Conservation (phyloP, 2,797 vertebrate species). For the Chloroceryle inda region DNA sequence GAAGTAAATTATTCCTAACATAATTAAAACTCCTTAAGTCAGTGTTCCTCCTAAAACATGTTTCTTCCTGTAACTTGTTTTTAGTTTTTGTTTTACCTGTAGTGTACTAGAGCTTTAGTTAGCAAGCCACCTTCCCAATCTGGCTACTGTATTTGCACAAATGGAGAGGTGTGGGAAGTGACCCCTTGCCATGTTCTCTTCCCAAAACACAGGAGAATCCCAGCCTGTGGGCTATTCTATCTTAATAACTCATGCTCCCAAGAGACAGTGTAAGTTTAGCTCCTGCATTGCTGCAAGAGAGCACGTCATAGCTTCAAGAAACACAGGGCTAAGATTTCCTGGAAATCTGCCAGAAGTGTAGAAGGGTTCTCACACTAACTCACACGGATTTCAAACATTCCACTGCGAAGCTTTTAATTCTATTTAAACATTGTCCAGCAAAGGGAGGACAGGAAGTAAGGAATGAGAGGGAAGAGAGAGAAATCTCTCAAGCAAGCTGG, state of each 20-base stretch:
- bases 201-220: neutral
- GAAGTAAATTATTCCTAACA: neutral
- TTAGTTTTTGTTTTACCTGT: neutral
- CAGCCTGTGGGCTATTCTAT: neutral
- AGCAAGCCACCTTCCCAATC: neutral
- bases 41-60: neutral
- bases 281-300: neutral
- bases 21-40: neutral
- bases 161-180: fast-evolving
- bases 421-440: neutral
- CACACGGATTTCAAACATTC: slow-evolving; percentile 2
- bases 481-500: neutral
- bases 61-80: neutral
- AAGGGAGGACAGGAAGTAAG: neutral
- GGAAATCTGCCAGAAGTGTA: slow-evolving; percentile 6
- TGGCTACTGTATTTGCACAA: neutral
- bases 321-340: neutral
- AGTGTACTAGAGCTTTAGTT: neutral
- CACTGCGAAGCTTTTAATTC: slow-evolving; percentile 22
- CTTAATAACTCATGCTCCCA: neutral
- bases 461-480: neutral
- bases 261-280: neutral
- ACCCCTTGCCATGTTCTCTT: neutral
- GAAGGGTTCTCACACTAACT: slow-evolving; percentile 29
- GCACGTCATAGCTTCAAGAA: neutral